Evolutionary conservation across 2,888 invertebrate genomes (phyloP).

Genomic region (Hydropsyche betteni): DNA sequence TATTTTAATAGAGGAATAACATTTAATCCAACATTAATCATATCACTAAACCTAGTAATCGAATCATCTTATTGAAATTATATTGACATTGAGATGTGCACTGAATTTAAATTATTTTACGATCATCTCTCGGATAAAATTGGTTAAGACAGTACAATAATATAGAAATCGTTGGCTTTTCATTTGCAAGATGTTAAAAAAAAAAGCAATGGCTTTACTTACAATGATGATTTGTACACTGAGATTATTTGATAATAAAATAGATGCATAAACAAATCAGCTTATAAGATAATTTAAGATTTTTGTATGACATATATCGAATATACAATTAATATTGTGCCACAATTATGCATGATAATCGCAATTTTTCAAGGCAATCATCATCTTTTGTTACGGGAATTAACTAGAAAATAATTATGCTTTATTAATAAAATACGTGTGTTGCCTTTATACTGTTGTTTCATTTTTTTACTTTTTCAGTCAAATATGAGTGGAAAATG

Average conservation of each 20-base stretch:
- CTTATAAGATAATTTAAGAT: constrained; percentile 48
- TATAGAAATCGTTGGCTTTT: neutral
- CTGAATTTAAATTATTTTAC: no score
- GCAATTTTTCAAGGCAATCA: constrained; percentile 47
- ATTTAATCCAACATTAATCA: constrained; percentile 32
- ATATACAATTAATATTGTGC: constrained; percentile 49
- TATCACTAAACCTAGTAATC: constrained; percentile 32
- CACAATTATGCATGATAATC: constrained; percentile 46
- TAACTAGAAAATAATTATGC: constrained; percentile 46
- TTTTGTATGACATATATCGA: constrained; percentile 50
- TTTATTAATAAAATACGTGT: constrained; percentile 52
- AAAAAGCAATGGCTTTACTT: constrained; percentile 4
- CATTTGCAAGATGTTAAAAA: neutral
- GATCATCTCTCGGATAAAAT: no score
- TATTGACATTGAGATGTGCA: no score
- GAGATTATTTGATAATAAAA: constrained; percentile 12
- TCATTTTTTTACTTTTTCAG: constrained; percentile 39
- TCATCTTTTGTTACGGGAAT: constrained; percentile 44
- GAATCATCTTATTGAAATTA: constrained; percentile 1
- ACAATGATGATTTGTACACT: no score
- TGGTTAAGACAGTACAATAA: no score
- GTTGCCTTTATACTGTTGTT: constrained; percentile 52
- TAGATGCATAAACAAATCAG: constrained; percentile 34
- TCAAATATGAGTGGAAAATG: no score
- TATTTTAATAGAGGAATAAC: constrained; percentile 20